These are phyloP conservation scores for Bombyx huttoni DNA, from an alignment of 2,888 invertebrate species.

Conservation along the genomic window DNA sequence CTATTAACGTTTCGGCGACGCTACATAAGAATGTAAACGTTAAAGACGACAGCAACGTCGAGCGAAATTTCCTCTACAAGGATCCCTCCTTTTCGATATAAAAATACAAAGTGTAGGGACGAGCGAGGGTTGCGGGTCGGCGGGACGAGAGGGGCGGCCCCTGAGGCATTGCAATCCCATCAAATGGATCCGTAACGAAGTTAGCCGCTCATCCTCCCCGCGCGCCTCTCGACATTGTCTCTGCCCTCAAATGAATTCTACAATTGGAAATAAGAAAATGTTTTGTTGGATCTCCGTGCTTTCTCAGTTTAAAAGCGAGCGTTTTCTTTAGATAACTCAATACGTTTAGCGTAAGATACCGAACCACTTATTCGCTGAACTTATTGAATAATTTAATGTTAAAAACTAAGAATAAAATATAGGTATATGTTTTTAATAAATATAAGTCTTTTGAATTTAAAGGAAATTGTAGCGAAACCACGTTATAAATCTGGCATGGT, in stretches of 20 bases:
- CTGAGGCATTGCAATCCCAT: constrained; percentile 78
- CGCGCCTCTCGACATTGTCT: constrained; percentile 71
- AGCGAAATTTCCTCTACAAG: constrained; percentile 11
- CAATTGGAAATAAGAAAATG: constrained; percentile 74
- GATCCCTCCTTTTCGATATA: constrained; percentile 67
- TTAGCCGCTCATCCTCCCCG: constrained; percentile 76
- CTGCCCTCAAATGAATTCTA: constrained; percentile 74
- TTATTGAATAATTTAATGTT: constrained; percentile 4
- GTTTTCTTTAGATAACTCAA: constrained; percentile 55
- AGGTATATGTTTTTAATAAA: too few relatives aligned
- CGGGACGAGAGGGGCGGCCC: constrained; percentile 43
- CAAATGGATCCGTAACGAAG: constrained; percentile 86
- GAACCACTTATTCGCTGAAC: constrained; percentile 12
- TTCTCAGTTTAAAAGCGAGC: constrained; percentile 67
- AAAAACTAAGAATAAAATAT: too few relatives aligned
- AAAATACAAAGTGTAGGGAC: constrained; percentile 60
- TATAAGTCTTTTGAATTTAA: too few relatives aligned
- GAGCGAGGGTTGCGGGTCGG: constrained; percentile 25
- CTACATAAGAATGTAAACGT: constrained; percentile 73
- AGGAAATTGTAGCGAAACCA: too few relatives aligned
- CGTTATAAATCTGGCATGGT: background rate
- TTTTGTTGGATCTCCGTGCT: constrained; percentile 69
- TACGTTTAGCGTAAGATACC: constrained; percentile 29
- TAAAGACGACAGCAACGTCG: constrained; percentile 63
- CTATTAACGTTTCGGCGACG: constrained; percentile 69